Percentiles rank a stretch among this genome's conserved stretches.
Conservation (phyloP, 2,888 invertebrate species). For the Tiliacea aurago region DNA sequence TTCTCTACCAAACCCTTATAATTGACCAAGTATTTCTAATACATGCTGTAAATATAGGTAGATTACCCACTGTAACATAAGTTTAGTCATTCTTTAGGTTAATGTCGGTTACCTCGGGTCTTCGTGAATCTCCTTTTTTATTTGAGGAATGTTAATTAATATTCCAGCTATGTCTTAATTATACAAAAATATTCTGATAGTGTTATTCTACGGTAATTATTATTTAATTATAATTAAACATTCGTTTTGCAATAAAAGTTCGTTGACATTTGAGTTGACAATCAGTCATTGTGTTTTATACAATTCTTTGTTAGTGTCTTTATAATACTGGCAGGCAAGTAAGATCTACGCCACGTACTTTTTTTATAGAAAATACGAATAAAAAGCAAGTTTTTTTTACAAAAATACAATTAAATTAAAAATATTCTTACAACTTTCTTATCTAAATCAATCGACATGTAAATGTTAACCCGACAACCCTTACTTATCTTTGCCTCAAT, state of each 20-base stretch:
- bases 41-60: no score
- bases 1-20: no score
- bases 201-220: constrained; percentile 20
- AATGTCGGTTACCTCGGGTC: no score
- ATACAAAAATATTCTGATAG: constrained; percentile 27
- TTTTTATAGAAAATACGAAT: background rate
- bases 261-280: constrained; percentile 9
- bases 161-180: constrained; percentile 23
- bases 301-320: background rate
- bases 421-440: no score
- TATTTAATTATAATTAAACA: constrained; percentile 26
- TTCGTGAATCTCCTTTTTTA: background rate
- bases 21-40: no score
- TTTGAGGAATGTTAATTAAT: constrained; percentile 19
- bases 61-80: background rate
- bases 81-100: background rate
- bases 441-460: no score
- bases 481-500: background rate
- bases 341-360: background rate
- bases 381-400: no score
- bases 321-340: background rate
- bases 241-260: constrained; percentile 1
- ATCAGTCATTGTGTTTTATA: background rate
- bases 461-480: background rate
- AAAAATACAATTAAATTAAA: no score